Evolutionary conservation across 2,888 invertebrate species (phyloP), one percentile per base, ranked within the genome.

Genomic region (Drosophila meridiana): DNA sequence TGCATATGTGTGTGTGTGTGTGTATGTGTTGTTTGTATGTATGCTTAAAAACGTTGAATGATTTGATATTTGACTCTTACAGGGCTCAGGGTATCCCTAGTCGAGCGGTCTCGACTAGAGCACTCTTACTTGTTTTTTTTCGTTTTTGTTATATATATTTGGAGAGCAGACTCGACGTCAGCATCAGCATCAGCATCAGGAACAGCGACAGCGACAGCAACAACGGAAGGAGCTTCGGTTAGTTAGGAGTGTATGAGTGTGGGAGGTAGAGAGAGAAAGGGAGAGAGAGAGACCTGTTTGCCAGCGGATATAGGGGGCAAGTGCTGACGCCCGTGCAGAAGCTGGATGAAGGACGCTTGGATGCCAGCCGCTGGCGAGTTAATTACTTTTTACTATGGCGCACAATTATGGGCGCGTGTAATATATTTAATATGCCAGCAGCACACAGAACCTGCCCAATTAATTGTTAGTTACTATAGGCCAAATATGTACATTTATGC

Each of bases 351-450:
- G 50, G 66, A 48, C 48, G 65, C 64, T 50, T 57, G 65, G 74
- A 69, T 60, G 81, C 52, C 69, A 60, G 68, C 65, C 80, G 68
- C 58, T 83, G 75, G 78, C 86, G 82, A 90, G 90, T 90, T 87
- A 87, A 87, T 87, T 87, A 88, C 86, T 90, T 90, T 87, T 88
- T 74, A 76, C 83, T 77, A 69, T 69, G 77, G 69, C 73, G 53
- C 67, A 76, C 52, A 66, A 72, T 83, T 81, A 83, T 78, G 78
- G 55, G 69, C 69, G 59, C 76, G 74, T 76, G 34, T 81, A 80
- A 80, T 78, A 83, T 87, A 83, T 87, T 83, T 82, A 78, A 77
- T 76, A 82, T 88, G 86, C 83, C 91, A 80, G 55, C 65, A 74
- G 68, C 88, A 73, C 59, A 73, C 61, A 72, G 48, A 58, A 40